Evolutionary conservation across 2,797 vertebrate species (phyloP), one percentile per base, ranked within the genome.

Genomic region (Apogon hyalosoma): DNA sequence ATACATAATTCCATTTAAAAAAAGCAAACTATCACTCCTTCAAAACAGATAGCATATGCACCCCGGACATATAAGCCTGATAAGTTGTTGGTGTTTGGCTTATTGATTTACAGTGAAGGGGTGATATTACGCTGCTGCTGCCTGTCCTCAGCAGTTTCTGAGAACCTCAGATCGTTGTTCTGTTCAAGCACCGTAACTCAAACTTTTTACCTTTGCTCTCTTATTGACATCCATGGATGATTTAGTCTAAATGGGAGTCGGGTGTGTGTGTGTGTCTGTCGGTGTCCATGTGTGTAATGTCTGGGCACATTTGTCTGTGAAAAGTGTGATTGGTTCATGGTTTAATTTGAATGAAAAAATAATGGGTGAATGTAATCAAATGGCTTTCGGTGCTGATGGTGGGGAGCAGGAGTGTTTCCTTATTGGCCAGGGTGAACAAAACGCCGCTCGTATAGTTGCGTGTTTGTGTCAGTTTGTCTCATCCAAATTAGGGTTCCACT

Each of bases 81-180:
- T 79, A 38, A 84, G 75, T 79, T 78, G 73, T 69, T 59, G 76
- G 69, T 42, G 72, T 83, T 83, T 76, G 77, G 47, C 73, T 64
- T 9, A 62, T 69, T 80, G 83, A 85, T 87, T 84, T 82, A 82
- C 68, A 52, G 55, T 11, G 38, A 60, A 59, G 31, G 62, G 31
- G 51, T 38, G 69, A 74, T 74, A 77, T 87, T 79, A 82, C 65
- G 33, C 45, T 11, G 43, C 60, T 11, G 42, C 60, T 11, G 42
- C 73, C 74, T 74, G 69, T 84, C 73, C 83, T 86, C 84, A 73
- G 86, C 80, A 73, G 14, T 82, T 90, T 83, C 65, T 71, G 77
- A 70, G 79, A 82, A 50, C 68, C 63, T 33, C 63, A 71, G 72
- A 61, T 70, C 7, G 52, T 41, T 77, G 64, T 51, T 42, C 75